phyloP scores from a whole-genome alignment of 1,140 invertebrate species.

The Pentalonia nigronervosa region DNA sequence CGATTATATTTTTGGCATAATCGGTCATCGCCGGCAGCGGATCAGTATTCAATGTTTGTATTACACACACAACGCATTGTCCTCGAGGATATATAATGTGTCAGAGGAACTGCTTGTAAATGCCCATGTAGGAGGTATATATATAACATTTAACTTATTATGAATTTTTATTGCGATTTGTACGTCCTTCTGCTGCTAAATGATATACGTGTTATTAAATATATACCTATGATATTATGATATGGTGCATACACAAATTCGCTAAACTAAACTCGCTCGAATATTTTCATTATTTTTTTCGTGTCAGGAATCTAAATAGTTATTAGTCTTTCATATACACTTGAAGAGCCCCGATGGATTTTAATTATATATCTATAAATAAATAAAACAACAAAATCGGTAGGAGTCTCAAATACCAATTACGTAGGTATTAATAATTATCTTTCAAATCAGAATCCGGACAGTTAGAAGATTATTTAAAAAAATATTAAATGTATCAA shows the following conservation, averaged over 20 bases:
- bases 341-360: background rate
- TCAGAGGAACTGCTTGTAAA: background rate
- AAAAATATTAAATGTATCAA: background rate
- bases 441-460: background rate
- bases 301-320: background rate
- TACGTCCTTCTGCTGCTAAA: background rate
- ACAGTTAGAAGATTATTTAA: background rate
- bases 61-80: background rate
- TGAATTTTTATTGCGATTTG: background rate
- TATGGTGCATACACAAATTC: background rate
- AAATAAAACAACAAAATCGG: background rate
- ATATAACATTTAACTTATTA: background rate
- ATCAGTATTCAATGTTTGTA: background rate
- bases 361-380: background rate
- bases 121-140: background rate
- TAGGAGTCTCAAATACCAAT: background rate
- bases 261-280: background rate
- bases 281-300: background rate
- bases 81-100: background rate
- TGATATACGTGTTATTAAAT: background rate
- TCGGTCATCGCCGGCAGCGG: background rate
- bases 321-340: background rate
- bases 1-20: slow-evolving; percentile 4
- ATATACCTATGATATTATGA: background rate
- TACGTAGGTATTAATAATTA: no score